Evolutionary conservation across 2,113 vertebrate species (phyloP).

Genomic region (Mustelus asterias): DNA sequence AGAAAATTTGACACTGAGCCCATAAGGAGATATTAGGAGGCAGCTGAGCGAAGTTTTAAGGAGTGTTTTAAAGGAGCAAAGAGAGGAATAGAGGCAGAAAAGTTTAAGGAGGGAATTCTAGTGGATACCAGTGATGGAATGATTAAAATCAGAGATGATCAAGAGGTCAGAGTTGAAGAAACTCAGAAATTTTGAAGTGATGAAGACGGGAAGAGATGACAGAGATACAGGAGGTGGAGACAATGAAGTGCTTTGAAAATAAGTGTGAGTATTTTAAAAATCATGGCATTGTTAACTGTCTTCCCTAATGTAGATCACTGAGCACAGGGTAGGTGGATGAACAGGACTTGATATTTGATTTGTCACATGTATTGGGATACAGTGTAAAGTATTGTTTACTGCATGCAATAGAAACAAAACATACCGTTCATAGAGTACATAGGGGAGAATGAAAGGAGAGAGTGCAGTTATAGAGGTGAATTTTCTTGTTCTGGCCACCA

Average conservation of each 20-base stretch:
- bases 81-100: background rate
- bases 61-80: background rate
- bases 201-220: background rate
- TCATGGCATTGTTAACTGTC: background rate
- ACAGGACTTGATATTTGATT: background rate
- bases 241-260: background rate
- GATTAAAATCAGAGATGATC: background rate
- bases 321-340: too few species aligned
- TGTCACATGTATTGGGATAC: too few species aligned
- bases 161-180: background rate
- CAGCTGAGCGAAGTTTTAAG: background rate
- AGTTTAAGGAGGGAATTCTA: background rate
- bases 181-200: background rate
- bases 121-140: background rate
- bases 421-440: too few species aligned
- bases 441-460: too few species aligned
- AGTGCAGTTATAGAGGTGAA: too few species aligned
- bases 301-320: background rate
- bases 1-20: background rate
- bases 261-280: background rate
- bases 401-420: too few species aligned
- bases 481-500: too few species aligned
- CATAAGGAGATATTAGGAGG: background rate
- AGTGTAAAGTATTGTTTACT: too few species aligned
- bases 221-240: background rate